Evolutionary conservation across 2,113 vertebrate species (phyloP), one percentile per base, ranked within the genome.

Genomic region (Daboia siamensis): DNA sequence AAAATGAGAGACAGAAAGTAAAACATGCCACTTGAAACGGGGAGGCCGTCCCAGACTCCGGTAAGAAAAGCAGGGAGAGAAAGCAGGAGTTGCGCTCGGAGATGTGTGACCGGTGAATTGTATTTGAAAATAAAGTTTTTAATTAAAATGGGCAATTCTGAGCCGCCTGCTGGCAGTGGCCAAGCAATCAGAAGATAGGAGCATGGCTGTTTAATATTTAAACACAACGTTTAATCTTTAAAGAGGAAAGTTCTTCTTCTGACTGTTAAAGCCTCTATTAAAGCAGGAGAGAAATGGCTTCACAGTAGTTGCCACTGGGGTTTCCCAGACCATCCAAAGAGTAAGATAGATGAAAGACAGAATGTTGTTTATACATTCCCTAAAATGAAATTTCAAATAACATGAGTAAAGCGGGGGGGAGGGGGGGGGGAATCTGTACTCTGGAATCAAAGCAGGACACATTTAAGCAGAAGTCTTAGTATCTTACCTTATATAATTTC

Each of bases 161-260:
- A 96, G 96, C 94, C 94, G 94, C 97, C 95, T 96, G 97, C 95
- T 90, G 93, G 97, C 96, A 96, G 96, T 94, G 96, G 95, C 94
- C 95, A 93, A 95, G 5, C 96, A 97, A 97, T 97, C 97, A 97
- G 96, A 91, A 95, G 93, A 21, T 15, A 95, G 92, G 92, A 96
- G 97, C 97, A 96, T 94, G 96, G 86, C 95, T 96, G 92, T 96
- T 97, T 96, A 97, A 97, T 97, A 97, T 97, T 97, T 97, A 97
- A 97, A 97, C 93, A 96, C 88, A 92, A 92, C 84, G 94, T 97
- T 97, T 97, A 97, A 97, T 97, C 97, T 97, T 97, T 97, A 97
- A 97, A 97, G 94, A 97, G 96, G 88, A 95, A 97, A 97, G 95
- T 96, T 96, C 96, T 96, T 96, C 95, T 94, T 93, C 96, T 97